Evolutionary conservation across 2,888 invertebrate species (phyloP), one percentile per base, ranked within the genome.

Genomic region (Eueremaeus valkanovi): DNA sequence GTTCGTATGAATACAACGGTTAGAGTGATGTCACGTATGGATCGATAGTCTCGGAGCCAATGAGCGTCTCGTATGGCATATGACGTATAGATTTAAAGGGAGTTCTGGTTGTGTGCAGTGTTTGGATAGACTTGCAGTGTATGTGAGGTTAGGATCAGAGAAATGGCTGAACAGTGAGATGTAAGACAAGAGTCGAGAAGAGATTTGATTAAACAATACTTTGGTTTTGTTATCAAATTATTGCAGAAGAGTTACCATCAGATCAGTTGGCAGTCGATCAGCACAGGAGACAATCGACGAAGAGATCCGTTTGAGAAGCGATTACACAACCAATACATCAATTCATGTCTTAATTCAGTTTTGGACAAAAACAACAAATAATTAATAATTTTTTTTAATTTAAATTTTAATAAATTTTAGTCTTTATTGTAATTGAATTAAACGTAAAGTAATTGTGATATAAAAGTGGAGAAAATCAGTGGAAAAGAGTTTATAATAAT

Each of bases 111-210:
- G 29, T 55, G 55, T 27, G 3, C 3, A 9, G 3, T 24, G 24
- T 55, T 24, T 24, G 13, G 29, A 2, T 21, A 3, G 29, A 55
- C 24, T 27, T 45, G 45, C 11, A 16, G 24, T 55, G 55, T 8
- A 55, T 27, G 8, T 55, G 55, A 55, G 24, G 51, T 55, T 6
- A 55, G 55, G 55, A 55, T 55, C 13, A 24, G 55, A 63, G 63
- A 33, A 63, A 63, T 63, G 63, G 63, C 63, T 9, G 63, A 63
- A 33, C 55, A 55, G 63, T 63, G 63, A 63, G 63, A 33, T 18
- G 21, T n/a, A 8, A 63, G 63, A 36, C 33, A 33, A 63, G 63
- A 63, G 33, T 9, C 13, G 24, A 27, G 29, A 27, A 55, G 55
- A 55, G 3, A 55, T 55, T 55, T 21, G 51, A 51, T 51, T 51